Evolutionary conservation across 2,113 vertebrate genomes (phyloP).

Genomic region (Syngnathus typhle): DNA sequence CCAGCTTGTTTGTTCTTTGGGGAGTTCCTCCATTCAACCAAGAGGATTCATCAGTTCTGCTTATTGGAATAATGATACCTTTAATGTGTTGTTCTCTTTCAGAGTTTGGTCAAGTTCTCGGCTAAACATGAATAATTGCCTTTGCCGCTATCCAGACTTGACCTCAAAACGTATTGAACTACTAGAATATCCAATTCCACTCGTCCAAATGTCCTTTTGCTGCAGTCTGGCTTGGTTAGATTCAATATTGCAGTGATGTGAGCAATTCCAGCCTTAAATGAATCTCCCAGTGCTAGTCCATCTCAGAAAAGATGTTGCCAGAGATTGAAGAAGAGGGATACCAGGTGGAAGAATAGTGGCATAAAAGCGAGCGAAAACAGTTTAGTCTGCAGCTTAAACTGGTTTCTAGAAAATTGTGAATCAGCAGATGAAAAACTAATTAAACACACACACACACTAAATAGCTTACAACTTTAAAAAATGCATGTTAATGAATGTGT

Average conservation of each 20-base stretch:
- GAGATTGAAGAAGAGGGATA: constrained; percentile 65
- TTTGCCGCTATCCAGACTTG: constrained; percentile 39
- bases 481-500: not conserved
- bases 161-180: constrained; percentile 60
- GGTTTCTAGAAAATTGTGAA: constrained; percentile 34
- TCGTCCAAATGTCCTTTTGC: constrained; percentile 62
- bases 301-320: constrained; percentile 65
- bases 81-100: constrained; percentile 53
- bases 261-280: constrained; percentile 70
- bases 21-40: constrained; percentile 6
- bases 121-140: constrained; percentile 66
- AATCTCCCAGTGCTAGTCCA: constrained; percentile 52
- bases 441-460: not conserved
- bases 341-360: constrained; percentile 56
- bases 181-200: constrained; percentile 71
- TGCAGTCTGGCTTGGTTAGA: constrained; percentile 71
- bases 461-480: not conserved
- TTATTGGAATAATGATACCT: constrained; percentile 34
- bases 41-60: constrained; percentile 19
- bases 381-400: constrained; percentile 56
- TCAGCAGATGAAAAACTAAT: constrained; percentile 13
- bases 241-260: constrained; percentile 64
- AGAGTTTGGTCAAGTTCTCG: constrained; percentile 38
- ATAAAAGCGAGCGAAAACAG: constrained; percentile 52
- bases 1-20: constrained; percentile 22